A percentile compares a stretch with the other conserved stretches of the same genome.
Conservation (phyloP, 2,113 vertebrate species). For the Hyperopisus bebe region DNA sequence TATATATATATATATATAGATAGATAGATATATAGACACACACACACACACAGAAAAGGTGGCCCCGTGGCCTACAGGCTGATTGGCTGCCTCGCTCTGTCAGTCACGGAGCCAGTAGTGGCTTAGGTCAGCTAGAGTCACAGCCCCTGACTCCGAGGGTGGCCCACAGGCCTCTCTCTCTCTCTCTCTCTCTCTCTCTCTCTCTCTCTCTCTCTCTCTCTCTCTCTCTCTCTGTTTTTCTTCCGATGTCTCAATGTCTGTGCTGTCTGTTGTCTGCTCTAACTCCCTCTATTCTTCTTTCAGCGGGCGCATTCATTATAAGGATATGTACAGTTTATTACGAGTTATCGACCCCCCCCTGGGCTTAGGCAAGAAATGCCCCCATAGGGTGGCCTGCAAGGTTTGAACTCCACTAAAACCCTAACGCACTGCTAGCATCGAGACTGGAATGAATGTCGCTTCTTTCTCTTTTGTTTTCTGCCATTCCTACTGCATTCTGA, state of each 20-base stretch:
- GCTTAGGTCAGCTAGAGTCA: not conserved
- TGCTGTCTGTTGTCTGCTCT: conserved; percentile 63
- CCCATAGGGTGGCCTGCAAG: conserved; percentile 98
- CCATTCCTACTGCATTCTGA: conserved; percentile 73
- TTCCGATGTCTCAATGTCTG: conserved; percentile 52
- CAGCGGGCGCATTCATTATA: conserved; percentile 96
- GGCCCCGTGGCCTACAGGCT: too few species aligned
- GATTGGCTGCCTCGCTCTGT: not conserved
- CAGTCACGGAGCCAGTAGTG: not conserved
- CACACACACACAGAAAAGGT: too few species aligned
- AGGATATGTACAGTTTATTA: conserved; percentile 99
- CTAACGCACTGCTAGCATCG: conserved; percentile 74
- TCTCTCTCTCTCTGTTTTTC: conserved; percentile 46
- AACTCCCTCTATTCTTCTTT: conserved; percentile 88
- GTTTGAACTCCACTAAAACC: conserved; percentile 87
- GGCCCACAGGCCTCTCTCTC: conserved; percentile 28
- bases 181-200: conserved; percentile 43
- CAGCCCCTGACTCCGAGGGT: conserved; percentile 20
- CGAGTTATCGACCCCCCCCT: conserved; percentile 93
- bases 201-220: conserved; percentile 39
- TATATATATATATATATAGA: not conserved
- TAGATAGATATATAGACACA: not conserved
- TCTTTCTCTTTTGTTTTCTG: conserved; percentile 55
- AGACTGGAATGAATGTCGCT: conserved; percentile 88
- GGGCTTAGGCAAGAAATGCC: conserved; percentile 98